phyloP scores from a whole-genome alignment of 2,888 invertebrate genomes.

The Syrphus vitripennis region DNA sequence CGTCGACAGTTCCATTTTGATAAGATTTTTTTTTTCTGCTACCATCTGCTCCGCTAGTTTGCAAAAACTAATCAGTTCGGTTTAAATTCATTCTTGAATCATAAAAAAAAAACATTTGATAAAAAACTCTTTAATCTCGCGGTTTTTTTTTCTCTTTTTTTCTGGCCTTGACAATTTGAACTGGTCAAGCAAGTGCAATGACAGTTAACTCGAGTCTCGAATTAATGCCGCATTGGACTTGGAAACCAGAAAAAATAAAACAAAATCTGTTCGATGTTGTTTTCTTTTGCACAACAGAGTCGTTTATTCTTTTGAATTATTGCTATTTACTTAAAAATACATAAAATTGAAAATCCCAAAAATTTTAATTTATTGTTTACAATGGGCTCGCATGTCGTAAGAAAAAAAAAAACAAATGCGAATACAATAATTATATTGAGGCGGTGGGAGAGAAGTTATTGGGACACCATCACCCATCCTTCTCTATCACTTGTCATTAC shows the following conservation, averaged over 20 bases:
- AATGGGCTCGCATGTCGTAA: constrained; percentile 14
- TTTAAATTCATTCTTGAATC: neutral
- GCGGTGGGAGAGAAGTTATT: neutral
- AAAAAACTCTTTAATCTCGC: neutral
- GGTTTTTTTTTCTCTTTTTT: neutral
- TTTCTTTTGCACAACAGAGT: too few relatives aligned
- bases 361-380: constrained; percentile 24
- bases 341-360: neutral
- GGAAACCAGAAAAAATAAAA: neutral
- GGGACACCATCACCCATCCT: constrained; percentile 47
- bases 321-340: neutral
- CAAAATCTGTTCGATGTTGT: neutral
- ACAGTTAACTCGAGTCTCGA: constrained; percentile 68
- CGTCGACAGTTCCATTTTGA: neutral
- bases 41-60: neutral
- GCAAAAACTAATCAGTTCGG: neutral
- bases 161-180: constrained; percentile 29
- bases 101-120: neutral
- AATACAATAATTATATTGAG: neutral
- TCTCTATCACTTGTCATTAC: constrained; percentile 38
- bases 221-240: neutral
- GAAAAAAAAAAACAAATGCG: neutral
- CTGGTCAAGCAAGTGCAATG: constrained; percentile 55
- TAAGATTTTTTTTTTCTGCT: neutral
- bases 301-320: too few relatives aligned